Percentiles rank a stretch among this genome's conserved stretches.
phyloP scores from a whole-genome alignment of 2,888 invertebrate species.

The Raillietiella orientalis region DNA sequence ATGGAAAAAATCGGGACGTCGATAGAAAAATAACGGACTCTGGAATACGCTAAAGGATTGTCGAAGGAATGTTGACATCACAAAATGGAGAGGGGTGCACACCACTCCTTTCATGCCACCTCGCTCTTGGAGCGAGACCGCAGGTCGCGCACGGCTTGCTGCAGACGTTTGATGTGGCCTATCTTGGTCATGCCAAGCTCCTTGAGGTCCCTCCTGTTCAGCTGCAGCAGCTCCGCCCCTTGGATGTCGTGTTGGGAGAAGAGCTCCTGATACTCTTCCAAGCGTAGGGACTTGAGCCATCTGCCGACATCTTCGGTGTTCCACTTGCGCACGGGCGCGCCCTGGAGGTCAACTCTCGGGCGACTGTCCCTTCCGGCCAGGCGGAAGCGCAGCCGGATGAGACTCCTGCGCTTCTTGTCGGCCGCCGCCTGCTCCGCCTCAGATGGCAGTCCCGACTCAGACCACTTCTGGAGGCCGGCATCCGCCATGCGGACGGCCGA shows the following conservation, averaged over 20 bases:
- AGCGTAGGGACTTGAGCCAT: constrained; percentile 62
- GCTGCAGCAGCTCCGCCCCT: constrained; percentile 50
- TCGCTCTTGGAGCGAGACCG: too few relatives aligned
- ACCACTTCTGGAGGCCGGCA: too few relatives aligned
- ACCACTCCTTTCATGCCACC: too few relatives aligned
- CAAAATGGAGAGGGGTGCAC: too few relatives aligned
- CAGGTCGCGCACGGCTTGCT: constrained; percentile 70
- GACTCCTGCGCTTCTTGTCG: constrained; percentile 6
- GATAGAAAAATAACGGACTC: too few relatives aligned
- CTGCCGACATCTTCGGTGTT: constrained; percentile 55
- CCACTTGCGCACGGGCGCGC: constrained; percentile 23
- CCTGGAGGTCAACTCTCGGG: not conserved
- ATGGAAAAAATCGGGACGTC: too few relatives aligned
- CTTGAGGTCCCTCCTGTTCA: constrained; percentile 27
- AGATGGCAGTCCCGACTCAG: too few relatives aligned
- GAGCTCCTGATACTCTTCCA: constrained; percentile 64
- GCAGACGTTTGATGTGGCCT: constrained; percentile 76
- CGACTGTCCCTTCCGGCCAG: constrained; percentile 5
- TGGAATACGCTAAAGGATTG: too few relatives aligned
- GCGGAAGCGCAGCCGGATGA: constrained; percentile 6
- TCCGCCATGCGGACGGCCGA: too few relatives aligned
- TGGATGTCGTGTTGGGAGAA: constrained; percentile 71
- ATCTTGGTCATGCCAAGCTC: constrained; percentile 81
- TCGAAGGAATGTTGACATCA: too few relatives aligned
- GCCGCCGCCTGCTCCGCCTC: constrained; percentile 6